Conservation (phyloP, 2,113 vertebrate genomes). For the Rhinichthys klamathensis region DNA sequence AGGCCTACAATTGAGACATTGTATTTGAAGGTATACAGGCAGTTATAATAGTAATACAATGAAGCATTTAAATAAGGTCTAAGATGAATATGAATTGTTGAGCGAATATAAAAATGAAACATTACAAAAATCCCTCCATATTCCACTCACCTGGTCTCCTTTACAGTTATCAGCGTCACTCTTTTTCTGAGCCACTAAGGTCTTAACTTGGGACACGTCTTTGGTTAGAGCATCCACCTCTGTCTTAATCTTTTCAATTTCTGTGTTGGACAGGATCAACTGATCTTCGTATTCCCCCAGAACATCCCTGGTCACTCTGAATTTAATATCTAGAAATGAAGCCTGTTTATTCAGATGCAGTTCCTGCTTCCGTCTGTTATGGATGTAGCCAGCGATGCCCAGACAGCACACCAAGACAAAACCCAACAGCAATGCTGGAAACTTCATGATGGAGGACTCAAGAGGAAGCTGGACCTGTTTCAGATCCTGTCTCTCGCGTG, state of each 20-base stretch:
- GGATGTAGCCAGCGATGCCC: slow-evolving; percentile 50
- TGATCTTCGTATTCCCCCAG: slow-evolving; percentile 59
- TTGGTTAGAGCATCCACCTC: not conserved
- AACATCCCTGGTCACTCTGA: slow-evolving; percentile 63
- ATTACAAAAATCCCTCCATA: not conserved
- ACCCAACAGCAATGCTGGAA: slow-evolving; percentile 17
- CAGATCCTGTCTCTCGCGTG: not conserved
- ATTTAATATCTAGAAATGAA: slow-evolving; percentile 62
- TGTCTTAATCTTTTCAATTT: not conserved
- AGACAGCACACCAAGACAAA: slow-evolving; percentile 7
- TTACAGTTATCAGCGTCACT: slow-evolving; percentile 36
- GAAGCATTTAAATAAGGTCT: not conserved
- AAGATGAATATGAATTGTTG: not conserved
- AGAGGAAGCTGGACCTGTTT: not conserved
- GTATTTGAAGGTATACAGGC: not conserved
- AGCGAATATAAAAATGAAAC: not conserved
- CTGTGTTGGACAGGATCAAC: fast-evolving
- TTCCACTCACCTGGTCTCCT: not conserved
- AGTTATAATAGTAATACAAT: not conserved
- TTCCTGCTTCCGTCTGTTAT: slow-evolving; percentile 40
- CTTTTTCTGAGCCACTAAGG: not conserved
- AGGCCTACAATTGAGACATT: not conserved
- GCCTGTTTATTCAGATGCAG: not conserved
- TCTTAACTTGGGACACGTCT: fast-evolving
- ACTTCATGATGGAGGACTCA: slow-evolving; percentile 37